Evolutionary conservation across 2,113 vertebrate species (phyloP), one percentile per base, ranked within the genome.

Genomic region (Cacatua alba): DNA sequence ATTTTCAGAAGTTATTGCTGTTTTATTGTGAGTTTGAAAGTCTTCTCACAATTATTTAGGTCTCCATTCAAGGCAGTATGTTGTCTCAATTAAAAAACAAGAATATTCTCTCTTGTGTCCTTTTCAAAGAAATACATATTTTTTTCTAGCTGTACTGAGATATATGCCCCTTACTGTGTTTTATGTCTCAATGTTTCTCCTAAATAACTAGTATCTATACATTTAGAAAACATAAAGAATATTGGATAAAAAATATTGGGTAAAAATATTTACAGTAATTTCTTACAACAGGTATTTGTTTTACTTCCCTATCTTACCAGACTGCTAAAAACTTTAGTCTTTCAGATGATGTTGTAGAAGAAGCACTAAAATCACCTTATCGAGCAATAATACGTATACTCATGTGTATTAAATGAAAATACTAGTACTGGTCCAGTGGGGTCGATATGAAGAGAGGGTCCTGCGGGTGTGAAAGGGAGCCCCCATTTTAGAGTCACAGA

Each of bases 391-490:
- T 44, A 39, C 3, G 5, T 51, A 28, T 57, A 31, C 5, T 80
- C 1, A 14, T 7, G 13, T 53, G 8, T 26, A 62, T 74, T 91
- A 67, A 79, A 48, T 68, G 3, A 55, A 86, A 95, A 83, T 67
- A 15, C 9, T 35, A 18, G 5, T 37, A 23, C 17, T 49, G 35
- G 48, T 65, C 9, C 11, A 4, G 7, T 9, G 20, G 18, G 6
- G 9, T 65, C 4, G 0, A 52, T 37, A 24, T 3, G 37, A 89
- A 81, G 33, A n/a, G 14, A 78, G 35, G 17, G 4, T 70, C 24
- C 33, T 69, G 11, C 0, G 10, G 3, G 11, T 44, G 4, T 65
- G 41, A 59, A 72, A 6, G 11, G 18, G 11, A 69, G 9, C 2
- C 7, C 5, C 2, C n/a, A 26, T 5, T 82, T 86, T 41, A 78